phyloP scores from a whole-genome alignment of 2,797 vertebrate genomes.

The Astyanax mexicanus region DNA sequence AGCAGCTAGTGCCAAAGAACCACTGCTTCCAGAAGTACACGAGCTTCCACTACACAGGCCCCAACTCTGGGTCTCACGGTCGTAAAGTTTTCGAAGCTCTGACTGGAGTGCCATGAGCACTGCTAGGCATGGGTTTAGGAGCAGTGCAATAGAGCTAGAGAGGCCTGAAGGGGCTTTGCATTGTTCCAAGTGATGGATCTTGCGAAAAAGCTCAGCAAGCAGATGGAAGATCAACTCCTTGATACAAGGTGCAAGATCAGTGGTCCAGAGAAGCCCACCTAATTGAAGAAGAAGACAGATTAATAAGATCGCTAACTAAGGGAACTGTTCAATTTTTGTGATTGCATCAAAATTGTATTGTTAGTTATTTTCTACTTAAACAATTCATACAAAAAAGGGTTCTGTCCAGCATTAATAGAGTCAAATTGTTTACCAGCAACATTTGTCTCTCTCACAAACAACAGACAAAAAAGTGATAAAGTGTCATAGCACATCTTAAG shows the following conservation, averaged over 20 bases:
- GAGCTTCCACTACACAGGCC: conserved; percentile 51
- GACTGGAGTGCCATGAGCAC: conserved; percentile 97
- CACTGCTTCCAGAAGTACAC: conserved; percentile 71
- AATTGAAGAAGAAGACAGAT: conserved; percentile 21
- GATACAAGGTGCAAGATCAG: conserved; percentile 91
- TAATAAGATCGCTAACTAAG: conserved; percentile 10
- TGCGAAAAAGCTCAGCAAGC: conserved; percentile 92
- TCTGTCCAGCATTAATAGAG: too few relatives aligned
- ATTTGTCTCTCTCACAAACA: too few relatives aligned
- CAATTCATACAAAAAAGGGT: too few relatives aligned
- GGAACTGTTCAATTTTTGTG: too few relatives aligned
- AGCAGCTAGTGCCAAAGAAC: conserved; percentile 70
- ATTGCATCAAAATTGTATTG: not conserved
- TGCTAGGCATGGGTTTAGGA: conserved; percentile 95
- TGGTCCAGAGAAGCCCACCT: conserved; percentile 97
- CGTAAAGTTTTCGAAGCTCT: conserved; percentile 93
- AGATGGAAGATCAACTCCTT: conserved; percentile 95
- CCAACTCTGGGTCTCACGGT: conserved; percentile 96
- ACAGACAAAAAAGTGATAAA: too few relatives aligned
- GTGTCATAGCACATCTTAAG: too few relatives aligned
- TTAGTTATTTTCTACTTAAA: too few relatives aligned
- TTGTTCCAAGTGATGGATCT: conserved; percentile 92
- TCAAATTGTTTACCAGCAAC: too few relatives aligned
- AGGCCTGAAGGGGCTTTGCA: conserved; percentile 86
- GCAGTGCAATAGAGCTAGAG: conserved; percentile 92